Percentiles rank a stretch among this genome's conserved stretches.
Conservation (phyloP, 2,888 invertebrate species). For the Vanessa cardui region DNA sequence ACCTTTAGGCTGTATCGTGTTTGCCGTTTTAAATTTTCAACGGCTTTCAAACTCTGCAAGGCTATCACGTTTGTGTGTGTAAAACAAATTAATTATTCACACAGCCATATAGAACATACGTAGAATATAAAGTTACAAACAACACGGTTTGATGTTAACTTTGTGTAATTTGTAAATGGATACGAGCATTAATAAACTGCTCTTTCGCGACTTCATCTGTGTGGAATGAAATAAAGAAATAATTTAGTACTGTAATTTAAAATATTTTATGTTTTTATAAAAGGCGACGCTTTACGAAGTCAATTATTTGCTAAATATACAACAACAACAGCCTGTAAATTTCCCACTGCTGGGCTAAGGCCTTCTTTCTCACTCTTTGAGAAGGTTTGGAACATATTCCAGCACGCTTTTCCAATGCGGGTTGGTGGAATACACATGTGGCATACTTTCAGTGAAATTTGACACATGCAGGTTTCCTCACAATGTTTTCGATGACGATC, state of each 20-base stretch:
- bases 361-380: no score
- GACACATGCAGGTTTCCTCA: no score
- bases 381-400: no score
- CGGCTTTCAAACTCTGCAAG: slow-evolving; percentile 52
- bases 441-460: no score
- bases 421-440: no score
- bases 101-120: slow-evolving; percentile 15
- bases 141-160: slow-evolving; percentile 28
- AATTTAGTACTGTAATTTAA: neutral
- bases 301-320: no score
- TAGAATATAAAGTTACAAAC: slow-evolving; percentile 18
- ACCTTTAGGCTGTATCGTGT: slow-evolving; percentile 51
- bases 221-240: neutral
- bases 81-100: slow-evolving; percentile 65
- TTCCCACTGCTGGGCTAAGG: no score
- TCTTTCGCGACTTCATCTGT: neutral
- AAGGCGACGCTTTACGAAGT: no score
- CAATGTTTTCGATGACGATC: no score
- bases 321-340: no score
- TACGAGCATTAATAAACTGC: slow-evolving; percentile 23
- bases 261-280: no score
- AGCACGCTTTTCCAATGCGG: no score
- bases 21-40: slow-evolving; percentile 66
- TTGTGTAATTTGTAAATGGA: slow-evolving; percentile 30
- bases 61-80: slow-evolving; percentile 59